phyloP scores from a whole-genome alignment of 2,888 invertebrate genomes.

The Mesorhabditis belari region DNA sequence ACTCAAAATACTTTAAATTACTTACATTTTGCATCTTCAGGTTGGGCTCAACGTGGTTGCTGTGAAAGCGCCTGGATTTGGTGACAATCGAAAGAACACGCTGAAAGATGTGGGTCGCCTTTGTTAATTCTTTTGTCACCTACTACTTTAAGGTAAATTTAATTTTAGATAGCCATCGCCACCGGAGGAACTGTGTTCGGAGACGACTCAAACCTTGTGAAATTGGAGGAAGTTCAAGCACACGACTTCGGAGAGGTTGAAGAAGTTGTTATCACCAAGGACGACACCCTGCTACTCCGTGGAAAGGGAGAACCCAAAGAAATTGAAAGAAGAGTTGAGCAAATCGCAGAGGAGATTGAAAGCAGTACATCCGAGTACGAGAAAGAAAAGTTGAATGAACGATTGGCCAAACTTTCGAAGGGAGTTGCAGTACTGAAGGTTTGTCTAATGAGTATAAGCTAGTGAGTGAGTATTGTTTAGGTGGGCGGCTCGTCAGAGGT shows the following conservation, averaged over 20 bases:
- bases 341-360: conserved; percentile 79
- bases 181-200: conserved; percentile 86
- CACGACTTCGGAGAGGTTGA: conserved; percentile 77
- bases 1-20: too few species aligned
- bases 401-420: conserved; percentile 81
- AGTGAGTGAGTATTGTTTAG: too few species aligned
- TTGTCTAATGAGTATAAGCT: too few species aligned
- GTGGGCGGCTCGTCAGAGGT: too few species aligned
- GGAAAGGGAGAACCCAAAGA: conserved; percentile 78
- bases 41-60: conserved; percentile 89
- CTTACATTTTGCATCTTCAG: too few species aligned
- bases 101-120: conserved; percentile 75
- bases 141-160: too few species aligned
- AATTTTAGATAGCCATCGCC: too few species aligned
- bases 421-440: conserved; percentile 67
- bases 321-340: conserved; percentile 72
- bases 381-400: conserved; percentile 87
- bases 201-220: conserved; percentile 81
- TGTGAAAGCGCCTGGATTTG: conserved; percentile 92
- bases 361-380: conserved; percentile 87
- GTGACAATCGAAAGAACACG: conserved; percentile 86
- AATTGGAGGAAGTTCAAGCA: conserved; percentile 74
- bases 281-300: conserved; percentile 76
- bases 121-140: too few species aligned
- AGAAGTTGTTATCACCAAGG: conserved; percentile 87